Evolutionary conservation across 2,113 vertebrate species (phyloP).

Genomic region (Melanerpes aurifrons): DNA sequence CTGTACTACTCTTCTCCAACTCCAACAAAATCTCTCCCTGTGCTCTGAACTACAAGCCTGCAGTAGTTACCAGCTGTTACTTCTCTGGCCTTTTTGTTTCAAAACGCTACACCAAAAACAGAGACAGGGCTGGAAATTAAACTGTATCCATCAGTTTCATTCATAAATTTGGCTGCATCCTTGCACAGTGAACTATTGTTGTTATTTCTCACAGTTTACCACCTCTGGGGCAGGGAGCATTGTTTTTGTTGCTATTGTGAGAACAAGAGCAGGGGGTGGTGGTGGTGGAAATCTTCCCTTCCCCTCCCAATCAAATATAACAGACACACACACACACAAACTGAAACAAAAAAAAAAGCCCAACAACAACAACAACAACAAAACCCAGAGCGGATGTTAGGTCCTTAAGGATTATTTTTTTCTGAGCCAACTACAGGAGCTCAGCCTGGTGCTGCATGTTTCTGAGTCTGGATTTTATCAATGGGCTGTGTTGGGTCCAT

Average conservation of each 20-base stretch:
- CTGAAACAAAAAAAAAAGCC: not conserved
- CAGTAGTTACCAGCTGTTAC: not conserved
- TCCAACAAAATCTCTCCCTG: not conserved
- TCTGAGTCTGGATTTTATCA: conserved; percentile 66
- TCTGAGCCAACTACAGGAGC: not conserved
- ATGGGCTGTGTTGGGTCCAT: conserved; percentile 46
- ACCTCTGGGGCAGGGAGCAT: conserved; percentile 16
- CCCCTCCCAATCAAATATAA: conserved; percentile 50
- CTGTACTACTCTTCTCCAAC: not conserved
- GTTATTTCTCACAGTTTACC: conserved; percentile 49
- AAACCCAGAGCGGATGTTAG: not conserved
- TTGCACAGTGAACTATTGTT: conserved; percentile 2
- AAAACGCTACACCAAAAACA: not conserved
- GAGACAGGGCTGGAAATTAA: not conserved
- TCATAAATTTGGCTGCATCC: conserved; percentile 43
- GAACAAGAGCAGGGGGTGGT: not conserved
- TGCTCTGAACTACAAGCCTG: not conserved
- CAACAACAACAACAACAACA: too few species aligned
- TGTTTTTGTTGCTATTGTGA: conserved; percentile 70
- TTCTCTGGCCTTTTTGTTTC: not conserved
- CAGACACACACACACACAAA: not conserved
- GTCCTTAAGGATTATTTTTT: conserved; percentile 24
- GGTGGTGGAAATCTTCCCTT: conserved; percentile 30
- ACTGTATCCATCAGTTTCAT: not conserved
- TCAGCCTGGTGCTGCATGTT: not conserved